Evolutionary conservation across 2,797 vertebrate genomes (phyloP), one percentile per base, ranked within the genome.

Genomic region (Hyperoplus lanceolatus): DNA sequence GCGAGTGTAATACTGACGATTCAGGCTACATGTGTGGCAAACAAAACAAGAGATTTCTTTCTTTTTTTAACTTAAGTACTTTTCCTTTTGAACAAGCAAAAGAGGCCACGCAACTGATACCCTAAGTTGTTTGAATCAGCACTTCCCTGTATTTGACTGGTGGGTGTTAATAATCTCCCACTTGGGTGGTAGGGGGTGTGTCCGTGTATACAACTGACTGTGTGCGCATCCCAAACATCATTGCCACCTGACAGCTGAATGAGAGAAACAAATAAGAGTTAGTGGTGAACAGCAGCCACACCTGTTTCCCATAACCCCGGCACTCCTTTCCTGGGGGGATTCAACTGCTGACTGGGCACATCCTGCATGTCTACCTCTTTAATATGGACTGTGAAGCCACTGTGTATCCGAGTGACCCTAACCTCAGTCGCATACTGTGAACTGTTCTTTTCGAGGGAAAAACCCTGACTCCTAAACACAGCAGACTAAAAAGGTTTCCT

Each of bases 261-360:
- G 80, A 91, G 70, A 81, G 82, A 92, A 87, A 92, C 89, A 87
- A 88, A 88, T 79, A 85, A 84, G 85, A 85, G 70, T 11, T 74
- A 87, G 79, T 6, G 65, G 77, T 85, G 70, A 84, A 88, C 85
- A 83, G 78, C 70, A 75, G 85, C 90, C 85, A 87, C 93, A 93
- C 93, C 92, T 94, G 93, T 94, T 95, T 94, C 91, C 92, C 89
- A 94, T 93, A 93, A 93, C 88, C 89, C 86, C 58, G 13, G 68
- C 53, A 53, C 75, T 87, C 78, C 78, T 84, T 77, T 92, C 88
- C 78, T 84, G 83, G 85, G 86, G 46, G 88, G 79, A 79, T 72
- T 73, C 61, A 58, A 62, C 62, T 87, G 92, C 93, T 92, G 93
- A 92, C 88, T 81, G 66, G 72, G 88, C 91, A 93, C 83, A 88